Conservation (phyloP, 2,797 vertebrate species). For the Oryzias dopingdopingensis region DNA sequence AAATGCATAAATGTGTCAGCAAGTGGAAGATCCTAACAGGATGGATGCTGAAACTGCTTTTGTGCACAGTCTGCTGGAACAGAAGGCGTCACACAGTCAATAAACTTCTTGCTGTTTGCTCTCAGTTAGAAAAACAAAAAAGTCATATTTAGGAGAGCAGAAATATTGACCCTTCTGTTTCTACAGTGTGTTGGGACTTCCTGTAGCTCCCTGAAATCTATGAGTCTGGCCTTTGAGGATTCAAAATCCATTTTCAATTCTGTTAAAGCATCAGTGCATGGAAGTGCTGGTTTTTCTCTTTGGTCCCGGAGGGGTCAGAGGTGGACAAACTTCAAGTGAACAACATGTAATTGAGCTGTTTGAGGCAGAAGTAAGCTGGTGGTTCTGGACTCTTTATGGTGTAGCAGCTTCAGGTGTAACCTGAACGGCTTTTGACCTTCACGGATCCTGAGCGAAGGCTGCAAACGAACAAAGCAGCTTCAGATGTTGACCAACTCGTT, state of each 20-base stretch:
- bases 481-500: conserved; percentile 29
- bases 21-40: background rate
- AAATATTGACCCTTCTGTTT: background rate
- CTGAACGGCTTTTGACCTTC: conserved; percentile 49
- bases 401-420: conserved; percentile 35
- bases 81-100: background rate
- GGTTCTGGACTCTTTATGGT: conserved; percentile 34
- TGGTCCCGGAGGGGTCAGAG: conserved; percentile 7
- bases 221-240: conserved; percentile 11
- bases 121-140: background rate
- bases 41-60: background rate
- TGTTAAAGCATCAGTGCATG: conserved; percentile 14
- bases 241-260: conserved; percentile 25
- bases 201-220: background rate
- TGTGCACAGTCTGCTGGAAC: background rate
- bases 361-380: conserved; percentile 37
- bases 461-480: conserved; percentile 44
- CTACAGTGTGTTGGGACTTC: background rate
- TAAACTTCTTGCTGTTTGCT: background rate
- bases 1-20: too few species aligned
- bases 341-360: conserved; percentile 41
- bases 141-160: background rate
- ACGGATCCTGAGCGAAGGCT: conserved; percentile 39
- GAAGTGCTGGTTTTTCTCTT: conserved; percentile 22
- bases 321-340: conserved; percentile 37